These are phyloP conservation scores for Leptopilina clavipes DNA, from an alignment of 1,140 invertebrate genomes.

Conservation along the genomic window DNA sequence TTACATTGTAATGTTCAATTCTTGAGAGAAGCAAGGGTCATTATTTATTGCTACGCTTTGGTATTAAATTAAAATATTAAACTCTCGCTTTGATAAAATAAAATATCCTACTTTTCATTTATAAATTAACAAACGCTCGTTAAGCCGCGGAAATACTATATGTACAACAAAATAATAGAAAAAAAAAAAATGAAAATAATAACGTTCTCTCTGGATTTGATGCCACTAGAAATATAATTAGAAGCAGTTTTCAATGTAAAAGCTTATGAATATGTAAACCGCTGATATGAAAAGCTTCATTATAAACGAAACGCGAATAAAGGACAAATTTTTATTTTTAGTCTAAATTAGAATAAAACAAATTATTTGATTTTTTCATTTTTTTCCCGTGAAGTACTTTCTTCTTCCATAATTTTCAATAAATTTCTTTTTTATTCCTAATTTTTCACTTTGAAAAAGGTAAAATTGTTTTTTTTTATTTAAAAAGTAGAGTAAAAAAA, in stretches of 20 bases:
- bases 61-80: conserved; percentile 7
- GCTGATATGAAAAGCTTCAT: conserved; percentile 11
- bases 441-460: too few species aligned
- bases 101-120: conserved; percentile 20
- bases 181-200: neutral
- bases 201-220: neutral
- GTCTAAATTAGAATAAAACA: conserved; percentile 16
- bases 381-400: too few species aligned
- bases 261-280: conserved; percentile 14
- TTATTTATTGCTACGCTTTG: neutral
- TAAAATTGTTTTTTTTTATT: too few species aligned
- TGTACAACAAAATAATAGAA: conserved; percentile 11
- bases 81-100: neutral
- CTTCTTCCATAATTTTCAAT: too few species aligned
- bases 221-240: conserved; percentile 6
- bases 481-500: neutral
- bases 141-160: conserved; percentile 30
- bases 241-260: conserved; percentile 5
- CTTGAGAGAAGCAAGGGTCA: neutral
- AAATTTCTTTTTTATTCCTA: too few species aligned
- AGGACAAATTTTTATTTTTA: conserved; percentile 4
- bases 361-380: neutral
- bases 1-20: neutral
- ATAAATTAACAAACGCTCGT: conserved; percentile 28
- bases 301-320: neutral